A percentile compares a stretch with the other conserved stretches of the same genome.
These are phyloP conservation scores for Sebastes oblongus DNA, from an alignment of 2,797 vertebrate species.

Conservation along the genomic window DNA sequence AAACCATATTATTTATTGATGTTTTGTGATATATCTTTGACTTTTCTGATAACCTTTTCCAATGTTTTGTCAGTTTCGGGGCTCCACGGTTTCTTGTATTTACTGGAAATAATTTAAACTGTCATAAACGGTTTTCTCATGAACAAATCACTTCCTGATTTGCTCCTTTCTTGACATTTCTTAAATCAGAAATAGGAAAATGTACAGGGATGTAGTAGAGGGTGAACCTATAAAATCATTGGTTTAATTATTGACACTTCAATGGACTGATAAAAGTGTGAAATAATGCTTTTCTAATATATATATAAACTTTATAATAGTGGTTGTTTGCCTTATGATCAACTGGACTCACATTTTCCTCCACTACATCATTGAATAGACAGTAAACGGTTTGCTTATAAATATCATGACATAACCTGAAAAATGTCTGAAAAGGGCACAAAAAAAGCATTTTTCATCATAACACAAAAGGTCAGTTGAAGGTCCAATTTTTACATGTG, in stretches of 20 bases:
- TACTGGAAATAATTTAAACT: neutral
- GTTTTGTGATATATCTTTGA: neutral
- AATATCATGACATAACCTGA: neutral
- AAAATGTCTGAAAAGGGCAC: neutral
- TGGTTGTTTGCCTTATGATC: constrained; percentile 37
- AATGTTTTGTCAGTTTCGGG: constrained; percentile 1
- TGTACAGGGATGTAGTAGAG: neutral
- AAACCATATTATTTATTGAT: neutral
- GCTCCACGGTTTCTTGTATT: neutral
- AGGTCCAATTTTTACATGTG: constrained; percentile 2
- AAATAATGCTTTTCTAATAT: constrained; percentile 4
- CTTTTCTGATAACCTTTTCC: neutral
- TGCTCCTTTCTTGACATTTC: neutral
- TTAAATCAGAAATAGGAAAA: neutral
- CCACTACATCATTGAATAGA: neutral
- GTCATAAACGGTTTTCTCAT: neutral
- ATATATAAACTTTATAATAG: neutral
- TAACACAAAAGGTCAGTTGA: neutral
- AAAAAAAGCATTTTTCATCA: neutral
- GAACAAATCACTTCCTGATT: neutral
- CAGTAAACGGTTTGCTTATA: neutral
- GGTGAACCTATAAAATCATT: neutral
- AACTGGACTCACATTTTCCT: constrained; percentile 13
- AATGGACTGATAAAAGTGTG: neutral
- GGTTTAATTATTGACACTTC: neutral